Base-by-base conservation (phyloP, 2,888 invertebrate genomes). In the Drosophila atroscutellata region DNA sequence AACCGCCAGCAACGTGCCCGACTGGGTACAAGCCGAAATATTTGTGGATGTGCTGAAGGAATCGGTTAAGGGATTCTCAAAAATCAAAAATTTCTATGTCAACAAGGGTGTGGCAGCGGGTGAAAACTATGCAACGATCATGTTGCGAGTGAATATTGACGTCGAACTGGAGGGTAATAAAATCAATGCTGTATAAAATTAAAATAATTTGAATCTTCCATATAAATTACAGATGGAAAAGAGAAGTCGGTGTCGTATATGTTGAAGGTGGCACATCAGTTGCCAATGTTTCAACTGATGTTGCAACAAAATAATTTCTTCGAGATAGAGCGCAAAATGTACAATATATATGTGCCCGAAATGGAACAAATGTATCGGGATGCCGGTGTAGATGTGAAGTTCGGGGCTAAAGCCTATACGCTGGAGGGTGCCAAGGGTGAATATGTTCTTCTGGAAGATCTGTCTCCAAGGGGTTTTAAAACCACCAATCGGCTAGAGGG, bases 71-170 rank as follows among this genome's bases (percentile, higher is more conserved):
- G 79, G 76, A 0, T 86, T 74, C 24, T 55, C 64, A 6, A 80
- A 75, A 56, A 73, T 85, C 1, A 74, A 66, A 30, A 79, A 37
- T 20, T 81, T 88, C 3, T 80, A 70, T 28, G 39, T 71, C 18
- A 52, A 24, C 8, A 73, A 73, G 1, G 92, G 91, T 13, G 60
- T 77, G 5, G 80, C 72, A 4, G 79, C 86, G 0, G 92, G 92
- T 0, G 92, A 93, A 66, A 92, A 92, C 65, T 92, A 90, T 73
- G 77, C 89, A n/a, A 91, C 92, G 0, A 56, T 90, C 3, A 90
- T 92, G 89, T 50, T 91, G 30, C 82, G 92, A 13, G 30, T 90
- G 3, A 59, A 75, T 20, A 75, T 92, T 15, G 86, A 86, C 1
- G 62, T 91, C 15, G 86, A 91, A 51, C 60, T 91, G 15, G 65